Base-by-base conservation (phyloP, 1,140 invertebrate genomes). In the Drosophila littoralis region DNA sequence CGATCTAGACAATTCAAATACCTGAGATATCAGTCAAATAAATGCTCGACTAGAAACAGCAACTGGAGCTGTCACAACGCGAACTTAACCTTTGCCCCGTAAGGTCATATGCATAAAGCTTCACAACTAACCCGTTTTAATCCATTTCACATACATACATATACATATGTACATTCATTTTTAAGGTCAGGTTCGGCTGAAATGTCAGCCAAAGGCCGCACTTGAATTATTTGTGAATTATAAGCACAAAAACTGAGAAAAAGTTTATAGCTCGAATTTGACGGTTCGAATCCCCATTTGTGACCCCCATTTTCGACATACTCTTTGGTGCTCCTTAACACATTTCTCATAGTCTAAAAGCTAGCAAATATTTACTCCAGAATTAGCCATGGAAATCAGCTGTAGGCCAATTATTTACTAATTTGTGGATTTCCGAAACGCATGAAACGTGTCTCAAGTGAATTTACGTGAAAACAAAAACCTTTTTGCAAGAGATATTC, bases 211-310 rank as follows among this genome's bases (percentile, higher is more conserved):
- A 28, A 17, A 60, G 57, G 61, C 52, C 48, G 17, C 38, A 38
- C 10, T 54, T 64, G 33, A 43, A 52, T 28, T 38, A 13, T 54
- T 64, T 42, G 50, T 28, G 38, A 64, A 64, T 64, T 52, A 52
- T 52, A 33, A 42, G 35, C 35, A 45, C 46, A 63, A 63, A 36
- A 9, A 7, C 2, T 36, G 2, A 8, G 35, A 13, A 13, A n/a
- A 12, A 38, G 9, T 12, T 38, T 38, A 38, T 38, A n/a, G 40
- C 40, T 5, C 7, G 1, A 36, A 36, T 7, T 7, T 7, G 6
- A 6, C 40, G n/a, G 12, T 40, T 40, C n/a, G 22, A 28, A 0
- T 28, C 5, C 22, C 22, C 22, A 5, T 28, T 28, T 5, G 22
- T 28, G 22, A 5, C 22, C 22, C 22, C 4, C 22, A 28, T 28